A percentile compares a stretch with the other conserved stretches of the same genome.
phyloP scores from a whole-genome alignment of 1,140 invertebrate genomes.

The Nasonia longicornis region DNA sequence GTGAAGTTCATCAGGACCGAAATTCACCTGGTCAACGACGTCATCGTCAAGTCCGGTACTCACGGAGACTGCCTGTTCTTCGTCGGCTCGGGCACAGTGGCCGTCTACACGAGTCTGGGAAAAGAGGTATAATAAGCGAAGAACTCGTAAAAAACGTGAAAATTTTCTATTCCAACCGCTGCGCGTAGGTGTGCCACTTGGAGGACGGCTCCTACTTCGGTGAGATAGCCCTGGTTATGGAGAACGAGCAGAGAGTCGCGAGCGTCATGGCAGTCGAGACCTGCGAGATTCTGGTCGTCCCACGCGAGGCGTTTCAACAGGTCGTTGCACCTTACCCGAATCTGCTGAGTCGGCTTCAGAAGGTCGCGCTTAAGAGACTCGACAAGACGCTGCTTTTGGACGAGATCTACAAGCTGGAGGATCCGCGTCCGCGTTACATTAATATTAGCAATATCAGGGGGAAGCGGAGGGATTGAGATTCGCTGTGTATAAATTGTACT shows the following conservation, averaged over 20 bases:
- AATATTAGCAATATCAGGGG: slow-evolving; percentile 55
- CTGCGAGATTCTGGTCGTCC: slow-evolving; percentile 69
- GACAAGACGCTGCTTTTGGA: slow-evolving; percentile 50
- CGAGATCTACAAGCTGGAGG: slow-evolving; percentile 12
- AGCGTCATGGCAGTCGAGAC: slow-evolving; percentile 72
- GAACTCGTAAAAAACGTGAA: too few relatives aligned
- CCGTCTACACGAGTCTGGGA: slow-evolving; percentile 63
- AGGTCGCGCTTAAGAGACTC: slow-evolving; percentile 54
- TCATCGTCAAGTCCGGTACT: slow-evolving; percentile 66
- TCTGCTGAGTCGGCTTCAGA: slow-evolving; percentile 56
- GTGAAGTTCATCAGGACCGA: slow-evolving; percentile 61
- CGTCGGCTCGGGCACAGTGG: slow-evolving; percentile 69
- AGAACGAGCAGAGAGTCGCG: slow-evolving; percentile 67
- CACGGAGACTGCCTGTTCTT: slow-evolving; percentile 67
- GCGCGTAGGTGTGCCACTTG: slow-evolving; percentile 60
- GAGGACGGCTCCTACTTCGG: slow-evolving; percentile 65
- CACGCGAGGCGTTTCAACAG: slow-evolving; percentile 66
- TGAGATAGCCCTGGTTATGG: slow-evolving; percentile 67
- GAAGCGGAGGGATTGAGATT: background rate
- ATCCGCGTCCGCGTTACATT: slow-evolving; percentile 37
- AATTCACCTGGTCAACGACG: slow-evolving; percentile 68
- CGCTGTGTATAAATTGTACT: too few relatives aligned
- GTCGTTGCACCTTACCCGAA: slow-evolving; percentile 56
- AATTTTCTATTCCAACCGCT: background rate
- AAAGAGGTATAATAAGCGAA: slow-evolving; percentile 56